A percentile compares a stretch with the other conserved stretches of the same genome.
Conservation (phyloP, 23 tunicate species). For the Trididemnum clinides region DNA sequence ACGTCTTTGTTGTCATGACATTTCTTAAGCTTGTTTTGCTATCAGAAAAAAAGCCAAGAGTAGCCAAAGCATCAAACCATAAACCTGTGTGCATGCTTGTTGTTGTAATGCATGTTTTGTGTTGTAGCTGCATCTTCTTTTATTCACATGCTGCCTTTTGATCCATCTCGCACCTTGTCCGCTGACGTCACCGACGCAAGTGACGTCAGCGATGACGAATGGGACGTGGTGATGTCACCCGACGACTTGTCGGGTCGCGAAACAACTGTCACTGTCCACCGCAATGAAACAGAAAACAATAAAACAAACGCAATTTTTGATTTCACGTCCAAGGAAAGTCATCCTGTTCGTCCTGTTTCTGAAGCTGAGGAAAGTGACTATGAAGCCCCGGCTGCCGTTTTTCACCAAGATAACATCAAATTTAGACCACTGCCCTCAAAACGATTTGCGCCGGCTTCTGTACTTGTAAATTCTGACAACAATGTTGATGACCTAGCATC, state of each 20-base stretch:
- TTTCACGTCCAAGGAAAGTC: background rate
- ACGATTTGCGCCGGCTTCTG: background rate
- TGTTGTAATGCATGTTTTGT: background rate
- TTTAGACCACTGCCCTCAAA: conserved; percentile 8
- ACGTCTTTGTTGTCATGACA: no score
- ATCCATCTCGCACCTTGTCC: background rate
- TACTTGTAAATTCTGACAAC: background rate
- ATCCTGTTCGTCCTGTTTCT: background rate
- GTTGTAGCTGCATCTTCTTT: conserved; percentile 5
- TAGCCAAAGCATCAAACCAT: no score
- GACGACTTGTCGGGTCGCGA: background rate
- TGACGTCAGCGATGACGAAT: background rate
- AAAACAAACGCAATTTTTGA: background rate
- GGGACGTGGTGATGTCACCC: background rate
- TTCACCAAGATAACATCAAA: background rate
- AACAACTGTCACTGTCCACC: background rate
- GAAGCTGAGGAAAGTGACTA: background rate
- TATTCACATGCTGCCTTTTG: background rate
- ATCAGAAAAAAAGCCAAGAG: no score
- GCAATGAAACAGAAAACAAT: background rate
- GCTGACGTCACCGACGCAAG: background rate
- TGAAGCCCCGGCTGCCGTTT: background rate
- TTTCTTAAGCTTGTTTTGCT: no score
- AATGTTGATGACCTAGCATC: background rate
- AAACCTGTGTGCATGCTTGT: conserved; percentile 4